Base-by-base conservation (phyloP, 2,113 vertebrate genomes). In the Patagioenas fasciata region DNA sequence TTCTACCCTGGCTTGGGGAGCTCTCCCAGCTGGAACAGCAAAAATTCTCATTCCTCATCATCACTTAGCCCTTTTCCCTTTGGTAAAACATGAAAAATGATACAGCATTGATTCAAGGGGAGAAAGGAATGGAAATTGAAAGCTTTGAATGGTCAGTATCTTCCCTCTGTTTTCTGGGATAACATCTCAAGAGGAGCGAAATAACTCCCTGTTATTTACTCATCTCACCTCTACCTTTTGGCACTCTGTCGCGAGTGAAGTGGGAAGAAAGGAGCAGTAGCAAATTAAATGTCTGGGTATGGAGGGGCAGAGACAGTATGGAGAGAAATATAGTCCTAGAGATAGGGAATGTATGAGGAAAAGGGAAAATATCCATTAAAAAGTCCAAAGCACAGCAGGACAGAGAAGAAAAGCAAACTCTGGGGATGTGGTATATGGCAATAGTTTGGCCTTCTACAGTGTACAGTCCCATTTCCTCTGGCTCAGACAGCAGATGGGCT, bases 351-450 rank as follows among this genome's bases (percentile, higher is more conserved):
- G 0, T 54, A 38, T 40, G 36, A 62, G 69, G 50, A 80, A 56
- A 85, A 80, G 5, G 16, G 12, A 48, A 74, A 47, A 38, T 32
- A 65, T 47, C 26, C 21, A 3, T 87, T 65, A 65, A 78, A 74
- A 75, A 69, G 72, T 72, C 19, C 10, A 44, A 74, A 64, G 28
- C 34, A 42, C 16, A 78, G 44, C 13, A n/a, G 16, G 19, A 40
- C 28, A 78, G 42, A 82, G 60, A 72, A 87, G 48, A 53, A 79
- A 95, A 94, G 25, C 23, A 91, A 50, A 25, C 9, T 85, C 66
- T 82, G n/a, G 79, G 42, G 40, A 51, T 6, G 5, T 38, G 13
- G 11, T 85, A 44, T 47, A 34, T 66, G 17, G 62, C 24, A 54
- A 51, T 48, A 73, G 13, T 80, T 88, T 88, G 36, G 11, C 53